phyloP scores from a whole-genome alignment of 2,888 invertebrate genomes.

The Pollenia amentaria region DNA sequence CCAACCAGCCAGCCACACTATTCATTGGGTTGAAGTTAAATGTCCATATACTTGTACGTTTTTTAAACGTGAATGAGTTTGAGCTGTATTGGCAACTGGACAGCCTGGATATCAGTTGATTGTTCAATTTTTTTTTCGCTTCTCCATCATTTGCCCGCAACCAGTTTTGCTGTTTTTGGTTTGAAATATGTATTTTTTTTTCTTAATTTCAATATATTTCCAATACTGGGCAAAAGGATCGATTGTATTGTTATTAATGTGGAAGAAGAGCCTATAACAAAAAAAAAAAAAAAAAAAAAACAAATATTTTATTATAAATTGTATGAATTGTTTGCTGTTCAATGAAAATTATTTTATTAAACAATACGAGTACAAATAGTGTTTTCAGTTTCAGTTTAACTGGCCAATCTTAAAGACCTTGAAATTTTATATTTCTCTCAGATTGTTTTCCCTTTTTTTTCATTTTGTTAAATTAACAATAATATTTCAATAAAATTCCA shows the following conservation, averaged over 20 bases:
- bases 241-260: constrained; percentile 61
- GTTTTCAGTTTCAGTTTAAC: constrained; percentile 57
- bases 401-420: constrained; percentile 66
- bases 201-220: constrained; percentile 53
- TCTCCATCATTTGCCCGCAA: constrained; percentile 59
- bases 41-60: constrained; percentile 45
- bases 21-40: constrained; percentile 59
- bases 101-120: constrained; percentile 58
- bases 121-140: constrained; percentile 38
- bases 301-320: constrained; percentile 69
- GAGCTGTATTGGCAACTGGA: constrained; percentile 48
- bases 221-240: constrained; percentile 38
- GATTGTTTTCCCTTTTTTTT: not conserved
- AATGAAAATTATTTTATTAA: constrained; percentile 24
- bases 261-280: constrained; percentile 31
- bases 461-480: constrained; percentile 1
- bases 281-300: constrained; percentile 15
- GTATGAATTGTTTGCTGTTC: constrained; percentile 54
- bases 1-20: constrained; percentile 35
- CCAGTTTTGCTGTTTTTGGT: constrained; percentile 70
- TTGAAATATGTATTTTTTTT: constrained; percentile 20
- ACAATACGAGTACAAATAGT: not conserved
- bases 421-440: constrained; percentile 55
- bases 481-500: constrained; percentile 46
- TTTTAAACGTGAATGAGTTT: constrained; percentile 43